phyloP scores from a whole-genome alignment of 2,797 vertebrate genomes.

The Bovichtus variegatus region DNA sequence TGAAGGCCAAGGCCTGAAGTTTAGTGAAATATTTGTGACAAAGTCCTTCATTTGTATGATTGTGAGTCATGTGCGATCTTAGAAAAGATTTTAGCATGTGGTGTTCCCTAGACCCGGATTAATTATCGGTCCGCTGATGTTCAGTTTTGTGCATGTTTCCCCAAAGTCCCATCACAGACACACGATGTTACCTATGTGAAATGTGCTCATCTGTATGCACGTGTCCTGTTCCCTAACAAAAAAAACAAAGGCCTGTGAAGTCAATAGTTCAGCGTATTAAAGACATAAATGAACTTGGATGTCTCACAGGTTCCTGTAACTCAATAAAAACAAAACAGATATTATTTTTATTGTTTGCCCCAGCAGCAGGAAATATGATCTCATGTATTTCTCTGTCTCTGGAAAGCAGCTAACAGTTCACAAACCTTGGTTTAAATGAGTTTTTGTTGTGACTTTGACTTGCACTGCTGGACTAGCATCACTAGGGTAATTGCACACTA shows the following conservation, averaged over 20 bases:
- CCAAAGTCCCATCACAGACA: no score
- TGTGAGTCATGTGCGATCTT: background rate
- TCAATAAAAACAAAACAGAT: background rate
- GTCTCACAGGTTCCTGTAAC: background rate
- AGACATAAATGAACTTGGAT: conserved; percentile 25
- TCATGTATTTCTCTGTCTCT: background rate
- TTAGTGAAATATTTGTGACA: background rate
- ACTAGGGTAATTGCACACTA: no score
- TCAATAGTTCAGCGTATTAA: conserved; percentile 11
- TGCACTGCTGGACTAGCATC: no score
- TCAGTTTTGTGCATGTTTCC: background rate
- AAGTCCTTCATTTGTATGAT: background rate
- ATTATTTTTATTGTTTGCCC: background rate
- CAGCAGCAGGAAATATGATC: background rate
- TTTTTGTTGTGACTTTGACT: background rate
- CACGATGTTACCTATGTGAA: no score
- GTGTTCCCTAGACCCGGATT: conserved; percentile 4
- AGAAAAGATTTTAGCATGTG: background rate
- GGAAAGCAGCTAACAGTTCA: background rate
- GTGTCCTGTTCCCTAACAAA: background rate
- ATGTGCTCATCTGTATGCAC: background rate
- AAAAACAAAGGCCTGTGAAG: background rate
- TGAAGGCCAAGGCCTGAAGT: background rate
- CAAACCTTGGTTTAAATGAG: background rate
- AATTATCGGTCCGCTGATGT: background rate